Conservation (phyloP, 2,888 invertebrate species). For the Cotesia congregata region DNA sequence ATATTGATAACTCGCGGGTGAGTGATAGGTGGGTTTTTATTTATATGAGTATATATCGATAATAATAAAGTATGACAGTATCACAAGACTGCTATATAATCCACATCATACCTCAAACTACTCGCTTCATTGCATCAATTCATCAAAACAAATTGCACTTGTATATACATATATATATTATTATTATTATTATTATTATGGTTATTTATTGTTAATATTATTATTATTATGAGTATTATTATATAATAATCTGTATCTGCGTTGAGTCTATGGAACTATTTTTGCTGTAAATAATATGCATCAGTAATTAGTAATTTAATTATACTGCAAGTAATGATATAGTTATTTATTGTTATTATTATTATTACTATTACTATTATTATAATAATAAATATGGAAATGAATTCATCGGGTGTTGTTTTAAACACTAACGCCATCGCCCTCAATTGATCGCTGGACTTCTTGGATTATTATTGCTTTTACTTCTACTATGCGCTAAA, state of each 20-base stretch:
- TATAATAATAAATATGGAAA: slow-evolving; percentile 41
- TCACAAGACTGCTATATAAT: slow-evolving; percentile 16
- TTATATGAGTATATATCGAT: neutral
- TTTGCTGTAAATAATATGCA: slow-evolving; percentile 70
- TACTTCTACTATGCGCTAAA: slow-evolving; percentile 61
- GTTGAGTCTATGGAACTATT: slow-evolving; percentile 58
- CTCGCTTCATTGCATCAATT: slow-evolving; percentile 66
- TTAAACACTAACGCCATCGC: slow-evolving; percentile 69
- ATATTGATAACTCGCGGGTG: neutral
- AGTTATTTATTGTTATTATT: neutral
- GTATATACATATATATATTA: slow-evolving; percentile 55
- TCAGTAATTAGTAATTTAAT: slow-evolving; percentile 51
- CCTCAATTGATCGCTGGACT: slow-evolving; percentile 68
- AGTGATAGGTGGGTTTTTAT: slow-evolving; percentile 4
- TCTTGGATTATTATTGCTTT: slow-evolving; percentile 66
- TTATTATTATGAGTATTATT: neutral
- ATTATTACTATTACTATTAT: neutral
- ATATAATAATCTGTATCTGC: slow-evolving; percentile 31
- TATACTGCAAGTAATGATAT: neutral
- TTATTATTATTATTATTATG: slow-evolving; percentile 45
- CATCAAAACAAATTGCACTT: slow-evolving; percentile 65
- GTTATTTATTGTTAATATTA: neutral
- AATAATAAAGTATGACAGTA: slow-evolving; percentile 19
- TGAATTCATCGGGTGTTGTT: slow-evolving; percentile 66
- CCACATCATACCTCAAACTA: slow-evolving; percentile 41